Base-by-base conservation (phyloP, 2,797 vertebrate species). In the Coccyzus lansbergi region DNA sequence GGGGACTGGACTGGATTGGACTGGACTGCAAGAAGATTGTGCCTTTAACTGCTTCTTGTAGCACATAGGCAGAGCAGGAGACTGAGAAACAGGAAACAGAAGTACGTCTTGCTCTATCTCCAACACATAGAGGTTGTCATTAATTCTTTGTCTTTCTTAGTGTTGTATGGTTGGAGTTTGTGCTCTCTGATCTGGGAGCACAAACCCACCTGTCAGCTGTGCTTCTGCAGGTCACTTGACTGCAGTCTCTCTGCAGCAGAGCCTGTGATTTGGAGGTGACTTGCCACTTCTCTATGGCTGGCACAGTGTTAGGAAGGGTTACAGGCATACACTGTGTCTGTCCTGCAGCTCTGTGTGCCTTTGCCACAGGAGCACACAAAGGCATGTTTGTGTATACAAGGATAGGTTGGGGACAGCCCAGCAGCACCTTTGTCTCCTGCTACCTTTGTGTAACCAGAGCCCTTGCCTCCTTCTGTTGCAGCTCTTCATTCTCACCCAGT, bases 401-500 rank as follows among this genome's bases (percentile, higher is more conserved):
- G 40, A 3, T 20, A 31, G 53, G 36, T 8, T 67, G 59, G 53
- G 53, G n/a, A 7, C n/a, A 64, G 55, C 69, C 64, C 69, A 34
- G 76, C 55, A 90, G 63, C 52, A 71, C 34, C 56, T 86, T 52
- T 83, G 44, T 44, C 51, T 88, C 46, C 42, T 48, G n/a, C 26
- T 76, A 65, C 55, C 59, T 92, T 87, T 53, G 25, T 86, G 44
- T 88, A 67, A 52, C 58, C 44, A 64, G 62, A 59, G 70, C 70
- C 60, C n/a, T 16, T 56, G 28, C 51, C 49, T 76, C 0, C 0
- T 89, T 44, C 68, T 81, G 7, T 56, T 78, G 70, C 74, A 70
- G 67, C 70, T 90, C 65, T 92, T 14, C 2, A 13, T 79, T 95
- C 85, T 94, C 79, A 94, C 76, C 40, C 65, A 90, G 48, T 52